Base-by-base conservation (phyloP, 2,888 invertebrate species). In the Allolobophora icterica region DNA sequence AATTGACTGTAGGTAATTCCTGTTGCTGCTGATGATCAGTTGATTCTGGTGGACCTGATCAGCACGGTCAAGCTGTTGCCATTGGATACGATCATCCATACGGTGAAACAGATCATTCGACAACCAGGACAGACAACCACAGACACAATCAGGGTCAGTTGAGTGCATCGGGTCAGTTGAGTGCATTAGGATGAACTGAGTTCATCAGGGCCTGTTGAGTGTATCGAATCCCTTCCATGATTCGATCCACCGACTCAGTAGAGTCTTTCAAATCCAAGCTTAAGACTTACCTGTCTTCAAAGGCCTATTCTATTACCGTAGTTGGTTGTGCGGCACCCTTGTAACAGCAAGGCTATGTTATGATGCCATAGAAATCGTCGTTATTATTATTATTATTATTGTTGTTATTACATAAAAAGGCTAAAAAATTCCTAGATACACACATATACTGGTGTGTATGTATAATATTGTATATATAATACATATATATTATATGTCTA, bases 31-130 rank as follows among this genome's bases (percentile, higher is more conserved):
- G 94, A 94, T 83, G 95, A 95, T 92, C 98, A 98, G 95, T 96
- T 97, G 93, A 97, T 97, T 92, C 96, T 98, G 93, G 97, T 98
- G 24, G 97, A 97, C 93, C 96, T 98, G 92, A 97, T 98, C 89
- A 97, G 97, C 91, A 97, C 97, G 58, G 97, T 98, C 92, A 96
- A 97, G 92, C 97, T 97, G 2, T 97, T 98, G 96, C 97, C 98
- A 5, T 97, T 97, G 94, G 98, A 98, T 94, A 97, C 97, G 91
- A 96, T 98, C 93, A 97, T 98, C 90, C 97, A 97, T 95, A 97
- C 97, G 11, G 96, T 98, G 35, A 97, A 97, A 94, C 97, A 97
- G 94, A 97, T 98, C 92, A 97, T 98, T 52, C 97, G 97, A 95
- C 97, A 97, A 92, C 97, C 97, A 33, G 96, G 96, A 8, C 94